These are phyloP conservation scores for Ascidia mentula DNA, from an alignment of 23 tunicate species.

Conservation along the genomic window DNA sequence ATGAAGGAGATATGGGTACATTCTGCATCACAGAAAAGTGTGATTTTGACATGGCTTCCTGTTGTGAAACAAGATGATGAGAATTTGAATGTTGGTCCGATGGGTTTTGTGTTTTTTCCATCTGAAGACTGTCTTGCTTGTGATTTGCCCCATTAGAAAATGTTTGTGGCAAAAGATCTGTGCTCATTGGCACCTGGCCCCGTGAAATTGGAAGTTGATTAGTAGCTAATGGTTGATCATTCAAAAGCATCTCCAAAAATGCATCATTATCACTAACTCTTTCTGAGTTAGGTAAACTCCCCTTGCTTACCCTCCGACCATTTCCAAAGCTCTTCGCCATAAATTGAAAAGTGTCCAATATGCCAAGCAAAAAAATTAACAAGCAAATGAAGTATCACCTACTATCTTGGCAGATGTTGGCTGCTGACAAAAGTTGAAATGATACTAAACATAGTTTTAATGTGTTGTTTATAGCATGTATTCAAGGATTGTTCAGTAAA, in stretches of 20 bases:
- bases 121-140: background rate
- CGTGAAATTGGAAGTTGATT: background rate
- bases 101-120: background rate
- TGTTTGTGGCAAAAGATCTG: too few species aligned
- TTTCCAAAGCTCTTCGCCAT: constrained; percentile 1
- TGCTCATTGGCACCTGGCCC: background rate
- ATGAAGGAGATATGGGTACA: background rate
- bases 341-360: too few species aligned
- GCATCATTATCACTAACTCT: background rate
- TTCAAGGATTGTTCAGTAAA: too few species aligned
- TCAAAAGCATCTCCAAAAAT: background rate
- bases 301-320: background rate
- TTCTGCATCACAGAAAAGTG: background rate
- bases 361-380: too few species aligned
- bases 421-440: too few species aligned
- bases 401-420: too few species aligned
- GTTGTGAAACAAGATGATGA: background rate
- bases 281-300: background rate
- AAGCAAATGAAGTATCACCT: too few species aligned
- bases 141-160: background rate
- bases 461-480: too few species aligned
- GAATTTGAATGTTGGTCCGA: background rate
- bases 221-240: background rate
- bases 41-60: background rate
- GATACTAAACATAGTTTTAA: too few species aligned